These are phyloP conservation scores for Danionella dracula DNA, from an alignment of 2,797 vertebrate genomes.

Conservation along the genomic window DNA sequence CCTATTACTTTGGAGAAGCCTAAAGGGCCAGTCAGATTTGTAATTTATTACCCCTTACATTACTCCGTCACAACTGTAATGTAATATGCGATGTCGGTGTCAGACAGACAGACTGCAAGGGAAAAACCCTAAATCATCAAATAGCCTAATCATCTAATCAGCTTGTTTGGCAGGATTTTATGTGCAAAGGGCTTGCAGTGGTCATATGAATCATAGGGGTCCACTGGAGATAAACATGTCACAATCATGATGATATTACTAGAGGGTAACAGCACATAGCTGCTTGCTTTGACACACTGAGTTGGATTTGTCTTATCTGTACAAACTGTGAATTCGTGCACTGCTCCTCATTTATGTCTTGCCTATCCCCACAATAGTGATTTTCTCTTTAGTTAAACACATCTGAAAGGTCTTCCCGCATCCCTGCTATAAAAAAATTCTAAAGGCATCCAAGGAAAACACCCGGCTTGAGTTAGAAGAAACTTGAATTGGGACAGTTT, in stretches of 20 bases:
- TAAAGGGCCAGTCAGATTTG: not conserved
- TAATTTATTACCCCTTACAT: slow-evolving; percentile 1
- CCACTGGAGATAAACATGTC: slow-evolving; percentile 24
- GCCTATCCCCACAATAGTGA: not conserved
- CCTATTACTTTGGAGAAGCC: not conserved
- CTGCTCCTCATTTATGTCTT: not conserved
- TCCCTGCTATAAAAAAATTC: not conserved
- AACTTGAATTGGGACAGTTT: no score
- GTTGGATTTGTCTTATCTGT: slow-evolving; percentile 10
- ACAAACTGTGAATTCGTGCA: no score
- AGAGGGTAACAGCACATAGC: no score
- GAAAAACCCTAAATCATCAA: not conserved
- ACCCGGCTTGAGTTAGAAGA: not conserved
- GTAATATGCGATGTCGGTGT: not conserved
- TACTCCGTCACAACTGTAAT: not conserved
- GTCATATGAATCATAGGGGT: not conserved
- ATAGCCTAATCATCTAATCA: not conserved
- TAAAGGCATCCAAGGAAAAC: slow-evolving; percentile 13
- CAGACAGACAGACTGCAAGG: not conserved
- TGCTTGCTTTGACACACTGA: not conserved
- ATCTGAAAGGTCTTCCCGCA: not conserved
- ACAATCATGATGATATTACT: slow-evolving; percentile 6
- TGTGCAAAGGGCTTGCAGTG: not conserved
- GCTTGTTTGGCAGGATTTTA: not conserved
- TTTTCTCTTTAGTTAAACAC: not conserved